phyloP scores from a whole-genome alignment of 2,888 invertebrate species.

The Bellardia pandia region DNA sequence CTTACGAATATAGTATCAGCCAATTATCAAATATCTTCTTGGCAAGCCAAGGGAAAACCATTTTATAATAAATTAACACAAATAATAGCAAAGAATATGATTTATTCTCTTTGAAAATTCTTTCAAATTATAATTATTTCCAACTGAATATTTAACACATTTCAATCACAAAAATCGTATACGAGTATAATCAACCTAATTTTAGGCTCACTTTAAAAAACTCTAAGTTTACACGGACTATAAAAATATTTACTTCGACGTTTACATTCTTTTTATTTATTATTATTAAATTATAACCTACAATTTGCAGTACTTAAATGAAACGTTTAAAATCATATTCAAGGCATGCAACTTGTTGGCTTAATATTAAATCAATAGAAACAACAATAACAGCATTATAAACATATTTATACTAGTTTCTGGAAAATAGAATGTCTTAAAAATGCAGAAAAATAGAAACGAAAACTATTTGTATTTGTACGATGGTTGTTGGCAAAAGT shows the following conservation, averaged over 20 bases:
- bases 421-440: not conserved
- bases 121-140: no score
- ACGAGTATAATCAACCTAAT: no score
- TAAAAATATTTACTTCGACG: not conserved
- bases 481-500: not conserved
- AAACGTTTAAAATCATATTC: conserved; percentile 26
- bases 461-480: not conserved
- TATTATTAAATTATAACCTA: conserved; percentile 41
- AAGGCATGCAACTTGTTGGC: conserved; percentile 41
- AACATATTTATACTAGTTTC: conserved; percentile 1
- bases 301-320: conserved; percentile 2
- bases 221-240: not conserved
- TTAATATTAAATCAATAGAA: conserved; percentile 16
- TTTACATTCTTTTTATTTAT: not conserved
- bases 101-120: no score
- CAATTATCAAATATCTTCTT: no score
- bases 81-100: no score
- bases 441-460: not conserved
- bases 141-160: no score
- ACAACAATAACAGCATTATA: not conserved
- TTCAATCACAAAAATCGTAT: no score
- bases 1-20: no score
- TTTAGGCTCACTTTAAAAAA: not conserved
- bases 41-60: no score
- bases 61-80: no score